Evolutionary conservation across 2,797 vertebrate species (phyloP).

Genomic region (Coracias cyanogaster): DNA sequence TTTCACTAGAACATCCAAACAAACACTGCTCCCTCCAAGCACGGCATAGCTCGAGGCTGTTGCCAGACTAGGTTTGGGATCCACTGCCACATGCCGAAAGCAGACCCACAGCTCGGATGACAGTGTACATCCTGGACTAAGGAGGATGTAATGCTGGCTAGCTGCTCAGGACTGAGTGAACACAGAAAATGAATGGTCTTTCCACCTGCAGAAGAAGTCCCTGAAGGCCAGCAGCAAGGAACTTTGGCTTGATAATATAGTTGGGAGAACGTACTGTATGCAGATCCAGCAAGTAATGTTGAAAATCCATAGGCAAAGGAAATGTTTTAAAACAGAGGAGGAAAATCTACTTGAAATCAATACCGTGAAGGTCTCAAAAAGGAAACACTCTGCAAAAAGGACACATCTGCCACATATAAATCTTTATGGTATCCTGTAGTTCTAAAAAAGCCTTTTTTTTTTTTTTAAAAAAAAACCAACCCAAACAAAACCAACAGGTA

Average conservation of each 20-base stretch:
- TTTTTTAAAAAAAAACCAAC: background rate
- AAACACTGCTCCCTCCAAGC: background rate
- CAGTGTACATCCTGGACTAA: background rate
- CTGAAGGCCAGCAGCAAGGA: slow-evolving; percentile 27
- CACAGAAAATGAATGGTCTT: background rate
- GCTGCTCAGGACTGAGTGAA: background rate
- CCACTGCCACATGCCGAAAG: background rate
- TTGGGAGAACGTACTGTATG: background rate
- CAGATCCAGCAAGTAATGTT: slow-evolving; percentile 9
- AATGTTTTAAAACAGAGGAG: slow-evolving; percentile 44
- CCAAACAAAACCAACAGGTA: background rate
- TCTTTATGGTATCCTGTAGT: slow-evolving; percentile 63
- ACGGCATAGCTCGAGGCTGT: background rate
- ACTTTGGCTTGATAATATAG: background rate
- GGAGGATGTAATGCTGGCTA: background rate
- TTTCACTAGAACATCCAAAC: background rate
- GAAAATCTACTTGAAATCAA: slow-evolving; percentile 61
- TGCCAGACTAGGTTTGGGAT: background rate
- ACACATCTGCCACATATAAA: slow-evolving; percentile 40
- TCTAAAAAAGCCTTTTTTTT: slow-evolving; percentile 41
- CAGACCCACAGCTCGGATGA: background rate
- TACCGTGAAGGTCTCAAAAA: background rate
- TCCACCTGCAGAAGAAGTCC: background rate
- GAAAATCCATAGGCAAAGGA: slow-evolving; percentile 52
- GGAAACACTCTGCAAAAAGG: slow-evolving; percentile 29